Evolutionary conservation across 1,140 invertebrate species (phyloP), one percentile per base, ranked within the genome.

Genomic region (Pogonognathellus flavescens): DNA sequence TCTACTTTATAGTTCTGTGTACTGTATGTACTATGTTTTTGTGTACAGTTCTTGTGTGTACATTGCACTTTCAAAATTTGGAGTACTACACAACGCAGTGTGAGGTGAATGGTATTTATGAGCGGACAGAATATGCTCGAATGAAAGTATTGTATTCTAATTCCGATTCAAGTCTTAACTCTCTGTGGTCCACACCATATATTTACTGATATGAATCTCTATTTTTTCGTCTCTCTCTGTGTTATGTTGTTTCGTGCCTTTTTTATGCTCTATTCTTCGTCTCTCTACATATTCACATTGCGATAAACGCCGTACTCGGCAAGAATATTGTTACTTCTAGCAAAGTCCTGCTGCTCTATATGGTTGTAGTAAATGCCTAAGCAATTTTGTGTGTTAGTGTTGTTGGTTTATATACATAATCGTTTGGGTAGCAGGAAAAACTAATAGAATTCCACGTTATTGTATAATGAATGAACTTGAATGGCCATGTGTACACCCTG

Each of bases 81-180:
- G 62, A 20, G 25, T 66, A 10, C 20, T 76, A 41, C 70, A 76
- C 14, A 18, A 31, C 70, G n/a, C 70, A 76, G 70, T 76, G 70
- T 76, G 70, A 76, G 70, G 70, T 76, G 70, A 76, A 76, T 76
- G 70, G 70, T 76, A 76, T 76, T 76, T 76, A 76, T 76, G 70
- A 76, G 70, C 31, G n/a, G n/a, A 7, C n/a, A 18, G 6, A 31
- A 22, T 66, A 66, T 66, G 25, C 62, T 66, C 22, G 9, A 25
- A 66, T 31, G 31, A 41, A 25, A 76, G 31, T 76, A 76, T 76
- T 76, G 70, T 76, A 76, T 76, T 76, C 31, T 76, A 76, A 76
- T 76, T 76, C 70, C n/a, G 70, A 49, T 76, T 50, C 70, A 50
- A 76, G 31, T n/a, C 31, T 66, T 76, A 76, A 76, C 70, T 76